phyloP scores from a whole-genome alignment of 2,888 invertebrate genomes.

The Himalopsyche anomala region DNA sequence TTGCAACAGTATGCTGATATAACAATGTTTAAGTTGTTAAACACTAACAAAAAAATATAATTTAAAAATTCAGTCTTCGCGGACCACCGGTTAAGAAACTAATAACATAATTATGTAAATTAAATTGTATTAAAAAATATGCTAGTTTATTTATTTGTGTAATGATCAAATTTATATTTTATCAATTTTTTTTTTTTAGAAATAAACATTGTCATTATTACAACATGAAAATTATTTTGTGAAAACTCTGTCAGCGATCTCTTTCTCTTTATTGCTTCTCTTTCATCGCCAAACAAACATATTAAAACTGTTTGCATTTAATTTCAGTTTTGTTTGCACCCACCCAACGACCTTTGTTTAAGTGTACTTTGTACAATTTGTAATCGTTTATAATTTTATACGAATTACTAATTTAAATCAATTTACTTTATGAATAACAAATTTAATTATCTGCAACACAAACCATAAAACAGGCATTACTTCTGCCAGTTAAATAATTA shows the following conservation, averaged over 20 bases:
- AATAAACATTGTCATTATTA: neutral
- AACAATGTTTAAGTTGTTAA: no score
- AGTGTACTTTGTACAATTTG: conserved; percentile 35
- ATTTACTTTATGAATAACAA: conserved; percentile 34
- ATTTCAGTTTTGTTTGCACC: conserved; percentile 51
- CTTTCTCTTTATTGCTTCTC: conserved; percentile 31
- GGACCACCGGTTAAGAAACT: no score
- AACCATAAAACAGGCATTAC: neutral
- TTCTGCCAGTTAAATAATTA: no score
- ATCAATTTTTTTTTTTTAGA: no score
- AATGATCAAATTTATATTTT: no score
- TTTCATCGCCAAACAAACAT: conserved; percentile 45
- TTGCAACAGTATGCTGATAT: no score
- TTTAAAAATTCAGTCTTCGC: no score
- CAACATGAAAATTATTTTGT: neutral
- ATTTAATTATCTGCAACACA: conserved; percentile 22
- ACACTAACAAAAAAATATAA: no score
- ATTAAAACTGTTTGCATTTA: conserved; percentile 55
- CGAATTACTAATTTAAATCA: conserved; percentile 34
- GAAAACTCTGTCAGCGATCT: conserved; percentile 4
- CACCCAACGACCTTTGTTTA: conserved; percentile 47
- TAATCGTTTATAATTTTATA: conserved; percentile 37
- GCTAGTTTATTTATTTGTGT: no score
- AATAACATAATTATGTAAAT: no score
- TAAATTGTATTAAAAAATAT: no score